A percentile compares a stretch with the other conserved stretches of the same genome.
These are phyloP conservation scores for Palythoa caribaeorum DNA, from an alignment of 92 coral and sea anemone genomes.

Conservation along the genomic window DNA sequence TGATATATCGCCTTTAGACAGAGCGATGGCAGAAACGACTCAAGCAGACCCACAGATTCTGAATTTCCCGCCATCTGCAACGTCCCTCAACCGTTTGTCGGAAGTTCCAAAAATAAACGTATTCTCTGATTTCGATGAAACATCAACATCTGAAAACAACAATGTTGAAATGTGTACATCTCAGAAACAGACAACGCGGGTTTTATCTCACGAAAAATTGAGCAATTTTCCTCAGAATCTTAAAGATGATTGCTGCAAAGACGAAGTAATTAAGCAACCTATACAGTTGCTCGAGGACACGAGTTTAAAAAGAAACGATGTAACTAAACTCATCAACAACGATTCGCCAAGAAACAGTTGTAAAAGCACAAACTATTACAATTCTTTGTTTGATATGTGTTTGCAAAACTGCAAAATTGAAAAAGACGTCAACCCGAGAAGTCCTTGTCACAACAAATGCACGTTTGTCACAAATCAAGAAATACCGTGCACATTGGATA, in stretches of 20 bases:
- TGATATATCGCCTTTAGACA: background rate
- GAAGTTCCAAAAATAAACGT: background rate
- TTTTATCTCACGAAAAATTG: background rate
- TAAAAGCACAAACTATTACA: background rate
- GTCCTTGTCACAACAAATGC: background rate
- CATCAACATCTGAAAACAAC: background rate
- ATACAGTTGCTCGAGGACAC: background rate
- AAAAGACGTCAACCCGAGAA: background rate
- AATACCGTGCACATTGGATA: background rate
- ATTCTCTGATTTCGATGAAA: background rate
- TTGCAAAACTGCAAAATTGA: background rate
- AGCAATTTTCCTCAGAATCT: background rate
- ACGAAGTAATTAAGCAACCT: background rate
- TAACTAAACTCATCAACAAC: background rate
- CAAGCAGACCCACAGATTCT: background rate
- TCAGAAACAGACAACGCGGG: background rate
- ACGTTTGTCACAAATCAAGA: background rate
- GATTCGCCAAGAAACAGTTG: background rate
- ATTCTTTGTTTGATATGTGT: background rate
- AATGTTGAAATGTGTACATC: background rate
- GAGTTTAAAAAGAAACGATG: background rate
- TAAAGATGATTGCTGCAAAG: background rate
- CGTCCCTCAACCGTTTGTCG: background rate
- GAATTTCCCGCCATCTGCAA: constrained; percentile 44
- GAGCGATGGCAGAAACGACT: background rate